Evolutionary conservation across 2,113 vertebrate genomes (phyloP).

Genomic region (Hypomesus transpacificus): DNA sequence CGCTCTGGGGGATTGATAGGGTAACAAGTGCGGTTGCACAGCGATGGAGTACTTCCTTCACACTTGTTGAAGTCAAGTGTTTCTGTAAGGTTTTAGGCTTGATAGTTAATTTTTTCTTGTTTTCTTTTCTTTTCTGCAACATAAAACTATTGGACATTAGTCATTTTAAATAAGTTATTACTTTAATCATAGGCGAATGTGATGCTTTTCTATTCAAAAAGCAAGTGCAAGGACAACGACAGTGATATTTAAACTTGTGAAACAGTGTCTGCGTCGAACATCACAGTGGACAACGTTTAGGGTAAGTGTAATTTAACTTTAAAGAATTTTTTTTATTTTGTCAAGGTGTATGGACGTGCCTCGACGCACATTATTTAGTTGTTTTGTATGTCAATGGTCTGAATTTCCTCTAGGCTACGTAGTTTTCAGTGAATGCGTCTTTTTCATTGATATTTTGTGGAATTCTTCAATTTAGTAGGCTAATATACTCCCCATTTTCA

Average conservation of each 20-base stretch:
- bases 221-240: conserved; percentile 8
- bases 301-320: neutral
- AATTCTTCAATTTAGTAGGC: no score
- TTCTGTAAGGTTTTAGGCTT: conserved; percentile 20
- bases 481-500: no score
- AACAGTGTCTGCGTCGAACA: neutral
- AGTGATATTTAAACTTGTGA: conserved; percentile 12
- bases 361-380: no score
- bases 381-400: no score
- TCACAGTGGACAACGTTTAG: neutral
- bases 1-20: conserved; percentile 8
- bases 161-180: neutral
- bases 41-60: neutral
- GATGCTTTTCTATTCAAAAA: conserved; percentile 5
- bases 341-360: no score
- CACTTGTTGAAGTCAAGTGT: conserved; percentile 21
- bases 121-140: conserved; percentile 21
- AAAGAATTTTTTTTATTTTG: no score
- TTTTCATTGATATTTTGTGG: no score
- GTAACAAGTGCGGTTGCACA: neutral
- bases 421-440: no score
- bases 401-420: no score
- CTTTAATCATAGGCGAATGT: neutral
- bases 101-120: conserved; percentile 16
- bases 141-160: conserved; percentile 8